Evolutionary conservation across 2,797 vertebrate genomes (phyloP), one percentile per base, ranked within the genome.

Genomic region (Enteromius argenteus): DNA sequence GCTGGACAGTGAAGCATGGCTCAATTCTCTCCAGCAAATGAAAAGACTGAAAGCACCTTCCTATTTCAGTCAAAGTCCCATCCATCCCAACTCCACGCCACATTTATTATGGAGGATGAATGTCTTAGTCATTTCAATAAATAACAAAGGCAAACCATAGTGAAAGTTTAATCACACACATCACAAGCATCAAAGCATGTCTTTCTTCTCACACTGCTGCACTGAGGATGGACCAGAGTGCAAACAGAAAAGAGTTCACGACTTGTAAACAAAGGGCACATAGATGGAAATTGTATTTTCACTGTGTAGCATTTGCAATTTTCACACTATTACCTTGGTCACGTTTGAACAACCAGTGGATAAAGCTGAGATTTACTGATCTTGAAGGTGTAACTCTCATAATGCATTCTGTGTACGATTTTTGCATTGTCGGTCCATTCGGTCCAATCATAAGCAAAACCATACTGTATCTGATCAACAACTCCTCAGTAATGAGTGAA

Each of bases 51-150:
- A 62, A 44, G 82, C 85, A 76, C 85, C 85, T 82, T 85, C 72
- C 64, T 30, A 79, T 85, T 88, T 53, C 62, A 68, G 46, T 67
- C 67, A 71, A 62, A 81, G 62, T 76, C 37, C 80, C 10, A 8
- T 82, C 75, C 81, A 85, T 84, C 84, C 72, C n/a, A 66, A 78
- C 67, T 69, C 67, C 71, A 80, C 44, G 73, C 68, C 62, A 72
- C 80, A 80, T 89, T 89, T 81, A 89, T 90, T 90, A 91, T 80
- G 80, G 42, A 90, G 60, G 0, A 68, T 83, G 72, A 87, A 68
- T 49, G 86, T 81, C 83, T 80, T 72, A 71, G 67, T 85, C 79
- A 51, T 76, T 89, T 89, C 64, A 84, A 90, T 85, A 84, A 91
- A 89, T 72, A 84, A 66, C 81, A 89, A 84, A 88, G 42, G 64